phyloP scores from a whole-genome alignment of 2,113 vertebrate species.

The Choloepus hoffmanni region DNA sequence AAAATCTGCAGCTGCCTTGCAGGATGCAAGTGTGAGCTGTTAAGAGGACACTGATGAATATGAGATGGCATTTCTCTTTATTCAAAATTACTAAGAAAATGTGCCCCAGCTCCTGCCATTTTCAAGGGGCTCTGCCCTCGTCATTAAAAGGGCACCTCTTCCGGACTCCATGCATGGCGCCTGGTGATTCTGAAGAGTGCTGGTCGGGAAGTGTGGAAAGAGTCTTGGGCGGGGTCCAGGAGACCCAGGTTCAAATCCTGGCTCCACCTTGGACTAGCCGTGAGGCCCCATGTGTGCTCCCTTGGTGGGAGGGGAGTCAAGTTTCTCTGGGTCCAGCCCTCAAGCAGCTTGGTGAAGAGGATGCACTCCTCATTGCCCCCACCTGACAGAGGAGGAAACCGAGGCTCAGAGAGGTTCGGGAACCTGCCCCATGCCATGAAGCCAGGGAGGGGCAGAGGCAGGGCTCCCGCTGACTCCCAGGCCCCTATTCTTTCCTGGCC shows the following conservation, averaged over 20 bases:
- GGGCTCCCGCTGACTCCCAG: background rate
- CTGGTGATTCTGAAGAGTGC: background rate
- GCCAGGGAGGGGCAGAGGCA: no score
- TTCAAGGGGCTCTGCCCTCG: background rate
- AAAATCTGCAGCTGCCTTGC: background rate
- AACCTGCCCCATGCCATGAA: no score
- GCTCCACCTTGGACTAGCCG: background rate
- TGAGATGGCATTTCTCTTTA: background rate
- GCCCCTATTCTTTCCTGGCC: background rate
- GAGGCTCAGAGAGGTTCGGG: no score
- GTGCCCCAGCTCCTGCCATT: background rate
- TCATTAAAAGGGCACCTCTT: background rate
- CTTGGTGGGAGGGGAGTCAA: background rate
- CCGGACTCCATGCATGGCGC: rapidly evolving
- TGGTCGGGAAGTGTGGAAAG: background rate
- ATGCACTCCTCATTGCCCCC: background rate
- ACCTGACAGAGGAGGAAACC: background rate
- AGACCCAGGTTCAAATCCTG: background rate
- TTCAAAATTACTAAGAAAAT: background rate
- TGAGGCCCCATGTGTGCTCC: background rate
- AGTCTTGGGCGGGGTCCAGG: background rate
- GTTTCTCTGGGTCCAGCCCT: background rate
- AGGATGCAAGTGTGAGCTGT: background rate
- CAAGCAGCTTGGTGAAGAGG: background rate
- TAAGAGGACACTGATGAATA: background rate